A percentile compares a stretch with the other conserved stretches of the same genome.
phyloP scores from a whole-genome alignment of 2,113 vertebrate species.

The Elaphurus davidianus region DNA sequence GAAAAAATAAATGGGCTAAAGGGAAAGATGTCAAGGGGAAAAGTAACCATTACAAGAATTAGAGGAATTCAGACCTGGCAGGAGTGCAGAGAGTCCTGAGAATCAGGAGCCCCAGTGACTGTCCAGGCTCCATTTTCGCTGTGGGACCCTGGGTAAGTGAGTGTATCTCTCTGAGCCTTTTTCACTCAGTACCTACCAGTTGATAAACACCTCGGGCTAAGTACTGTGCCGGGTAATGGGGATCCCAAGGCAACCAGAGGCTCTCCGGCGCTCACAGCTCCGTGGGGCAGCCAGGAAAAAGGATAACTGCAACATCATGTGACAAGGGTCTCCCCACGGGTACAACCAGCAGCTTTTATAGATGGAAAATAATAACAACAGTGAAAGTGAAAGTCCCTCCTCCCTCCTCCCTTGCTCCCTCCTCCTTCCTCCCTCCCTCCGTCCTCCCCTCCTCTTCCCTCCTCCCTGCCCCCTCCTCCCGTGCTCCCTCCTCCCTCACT shows the following conservation, averaged over 20 bases:
- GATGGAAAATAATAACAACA: background rate
- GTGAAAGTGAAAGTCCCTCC: background rate
- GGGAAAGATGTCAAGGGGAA: background rate
- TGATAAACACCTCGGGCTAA: background rate
- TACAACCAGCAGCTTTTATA: background rate
- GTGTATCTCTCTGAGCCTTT: background rate
- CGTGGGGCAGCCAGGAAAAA: background rate
- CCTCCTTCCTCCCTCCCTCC: background rate
- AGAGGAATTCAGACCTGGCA: background rate
- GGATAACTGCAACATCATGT: background rate
- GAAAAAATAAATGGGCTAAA: conserved; percentile 40
- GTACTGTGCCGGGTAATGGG: background rate
- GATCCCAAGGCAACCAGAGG: background rate
- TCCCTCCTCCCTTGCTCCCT: background rate
- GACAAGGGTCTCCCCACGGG: too few species aligned
- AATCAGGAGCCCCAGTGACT: background rate
- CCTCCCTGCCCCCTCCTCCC: background rate
- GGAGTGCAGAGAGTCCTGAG: background rate
- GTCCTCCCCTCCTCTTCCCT: too few species aligned
- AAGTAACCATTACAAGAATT: background rate
- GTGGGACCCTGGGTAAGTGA: background rate
- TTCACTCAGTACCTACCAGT: background rate
- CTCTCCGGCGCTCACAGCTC: background rate
- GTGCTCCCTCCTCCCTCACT: too few species aligned
- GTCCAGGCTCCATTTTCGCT: background rate